Base-by-base conservation (phyloP, 2,113 vertebrate genomes). In the Erpornis zantholeuca region DNA sequence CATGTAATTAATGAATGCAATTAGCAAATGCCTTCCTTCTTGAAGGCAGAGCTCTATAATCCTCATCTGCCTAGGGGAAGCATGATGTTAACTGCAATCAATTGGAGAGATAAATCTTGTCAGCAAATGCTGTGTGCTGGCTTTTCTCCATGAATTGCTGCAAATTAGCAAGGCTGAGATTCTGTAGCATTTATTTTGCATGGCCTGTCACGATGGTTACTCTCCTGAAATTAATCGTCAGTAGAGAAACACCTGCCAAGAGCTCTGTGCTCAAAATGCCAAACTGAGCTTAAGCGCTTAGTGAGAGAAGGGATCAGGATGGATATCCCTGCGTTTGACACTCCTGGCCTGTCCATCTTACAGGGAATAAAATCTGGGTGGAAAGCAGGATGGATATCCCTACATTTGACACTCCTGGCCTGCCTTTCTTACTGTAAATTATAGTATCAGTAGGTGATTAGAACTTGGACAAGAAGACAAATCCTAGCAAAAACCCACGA, bases 401-500 rank as follows among this genome's bases (percentile, higher is more conserved):
- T 42, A 25, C 0, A 0, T 28, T 9, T 11, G 52, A 28, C 7
- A 3, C 31, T 25, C 6, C 24, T 8, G 18, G 45, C 52, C 53
- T 50, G 29, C 33, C 45, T 3, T 0, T 63, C 40, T 57, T 57
- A 35, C 36, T 50, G 10, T 36, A 66, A 73, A 52, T 18, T 25
- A 52, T 6, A 29, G 45, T 20, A 78, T 27, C 45, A 21, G 16
- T 2, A n/a, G 35, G 36, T 0, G 0, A 47, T 19, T 1, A 76
- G 27, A 69, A 47, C 9, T 35, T n/a, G 53, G 22, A 25, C 18
- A 70, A 64, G 20, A 20, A 12, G 22, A 17, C 9, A 65, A 72
- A 71, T 29, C 2, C 7, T 2, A 53, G 11, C 8, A 40, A 60
- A 60, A 73, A 72, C 5, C 15, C 2, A 4, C 10, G 31, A 24